These are phyloP conservation scores for Ctenodactylus gundi DNA, from an alignment of 2,113 vertebrate species.

Conservation along the genomic window DNA sequence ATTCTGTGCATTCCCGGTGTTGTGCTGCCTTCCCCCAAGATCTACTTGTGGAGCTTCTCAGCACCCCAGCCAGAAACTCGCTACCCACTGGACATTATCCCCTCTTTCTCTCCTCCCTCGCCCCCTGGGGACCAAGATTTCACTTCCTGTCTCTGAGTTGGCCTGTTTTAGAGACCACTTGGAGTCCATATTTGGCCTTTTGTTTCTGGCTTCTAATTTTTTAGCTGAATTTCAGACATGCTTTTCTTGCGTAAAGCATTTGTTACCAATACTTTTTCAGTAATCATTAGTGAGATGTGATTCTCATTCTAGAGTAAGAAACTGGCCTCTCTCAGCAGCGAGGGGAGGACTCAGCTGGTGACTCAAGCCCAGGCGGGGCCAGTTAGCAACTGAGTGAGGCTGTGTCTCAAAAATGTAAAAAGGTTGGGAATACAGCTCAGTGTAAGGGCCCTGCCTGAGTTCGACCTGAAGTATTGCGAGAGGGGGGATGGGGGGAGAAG, in stretches of 20 bases:
- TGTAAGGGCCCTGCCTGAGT: too few species aligned
- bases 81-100: not conserved
- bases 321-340: not conserved
- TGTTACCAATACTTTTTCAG: not conserved
- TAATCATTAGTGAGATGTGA: not conserved
- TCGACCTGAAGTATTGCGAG: too few species aligned
- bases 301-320: slow-evolving; percentile 60
- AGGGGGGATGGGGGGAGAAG: not conserved
- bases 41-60: not conserved
- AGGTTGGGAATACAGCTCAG: too few species aligned
- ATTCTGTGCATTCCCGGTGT: not conserved
- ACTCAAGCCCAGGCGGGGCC: too few species aligned
- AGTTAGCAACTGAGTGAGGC: too few species aligned
- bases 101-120: not conserved
- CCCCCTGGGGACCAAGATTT: not conserved
- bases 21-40: not conserved
- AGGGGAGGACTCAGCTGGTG: too few species aligned
- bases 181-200: not conserved
- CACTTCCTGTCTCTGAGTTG: not conserved
- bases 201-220: not conserved
- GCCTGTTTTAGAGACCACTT: not conserved
- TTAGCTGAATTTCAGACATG: not conserved
- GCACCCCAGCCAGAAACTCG: not conserved
- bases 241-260: not conserved
- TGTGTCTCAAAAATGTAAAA: too few species aligned